phyloP scores from a whole-genome alignment of 2,888 invertebrate species.

The Prosapia bicincta region DNA sequence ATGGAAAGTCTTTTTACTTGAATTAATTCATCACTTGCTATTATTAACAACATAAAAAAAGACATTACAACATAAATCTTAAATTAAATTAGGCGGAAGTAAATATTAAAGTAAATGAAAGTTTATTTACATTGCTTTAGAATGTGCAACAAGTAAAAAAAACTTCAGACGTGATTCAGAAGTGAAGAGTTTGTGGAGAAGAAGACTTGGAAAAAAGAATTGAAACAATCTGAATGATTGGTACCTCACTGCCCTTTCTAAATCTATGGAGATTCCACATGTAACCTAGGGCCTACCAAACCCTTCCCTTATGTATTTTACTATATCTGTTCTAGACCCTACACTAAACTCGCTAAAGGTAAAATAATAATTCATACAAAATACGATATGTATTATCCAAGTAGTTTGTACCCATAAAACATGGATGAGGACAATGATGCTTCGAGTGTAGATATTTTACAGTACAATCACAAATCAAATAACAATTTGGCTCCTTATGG shows the following conservation, averaged over 20 bases:
- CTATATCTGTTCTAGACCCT: slow-evolving; percentile 18
- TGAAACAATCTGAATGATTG: not conserved
- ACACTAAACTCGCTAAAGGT: slow-evolving; percentile 26
- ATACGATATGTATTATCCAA: slow-evolving; percentile 29
- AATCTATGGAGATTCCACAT: not conserved
- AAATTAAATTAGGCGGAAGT: not conserved
- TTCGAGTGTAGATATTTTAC: not conserved
- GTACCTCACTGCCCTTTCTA: not conserved
- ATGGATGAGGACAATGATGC: not conserved
- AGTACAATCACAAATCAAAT: not conserved
- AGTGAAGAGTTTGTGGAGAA: slow-evolving; percentile 21
- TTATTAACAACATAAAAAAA: not conserved
- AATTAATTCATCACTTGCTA: not conserved
- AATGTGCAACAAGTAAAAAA: not conserved
- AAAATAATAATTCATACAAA: slow-evolving; percentile 28
- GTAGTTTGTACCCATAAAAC: slow-evolving; percentile 7
- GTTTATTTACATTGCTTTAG: not conserved
- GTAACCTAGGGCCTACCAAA: not conserved
- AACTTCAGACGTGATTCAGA: not conserved
- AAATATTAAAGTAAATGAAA: not conserved
- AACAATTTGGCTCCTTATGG: not conserved
- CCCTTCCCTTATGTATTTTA: not conserved
- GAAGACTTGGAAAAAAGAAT: not conserved
- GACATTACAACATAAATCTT: not conserved
- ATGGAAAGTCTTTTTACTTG: not conserved